Evolutionary conservation across 1,140 invertebrate genomes (phyloP).

Genomic region (Cotesia glomerata): DNA sequence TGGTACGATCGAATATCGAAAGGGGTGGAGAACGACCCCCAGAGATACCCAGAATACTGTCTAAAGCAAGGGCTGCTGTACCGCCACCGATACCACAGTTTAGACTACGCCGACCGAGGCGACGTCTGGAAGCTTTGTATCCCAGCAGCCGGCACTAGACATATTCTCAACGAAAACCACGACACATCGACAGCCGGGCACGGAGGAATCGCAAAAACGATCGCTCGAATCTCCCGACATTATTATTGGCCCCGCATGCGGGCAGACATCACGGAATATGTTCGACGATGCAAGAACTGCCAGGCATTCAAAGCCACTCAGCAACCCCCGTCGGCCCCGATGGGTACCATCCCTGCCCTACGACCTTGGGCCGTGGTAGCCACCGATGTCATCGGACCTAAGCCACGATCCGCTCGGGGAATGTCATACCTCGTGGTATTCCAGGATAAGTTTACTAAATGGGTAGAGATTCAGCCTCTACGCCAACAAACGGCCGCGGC

Average conservation of each 20-base stretch:
- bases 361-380: background rate
- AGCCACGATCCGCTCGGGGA: background rate
- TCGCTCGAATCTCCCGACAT: conserved; percentile 1
- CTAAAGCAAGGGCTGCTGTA: conserved; percentile 18
- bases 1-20: conserved; percentile 27
- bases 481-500: conserved; percentile 35
- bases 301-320: background rate
- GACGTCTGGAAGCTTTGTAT: conserved; percentile 32
- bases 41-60: conserved; percentile 25
- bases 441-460: conserved; percentile 28
- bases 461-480: conserved; percentile 30
- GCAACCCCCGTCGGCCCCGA: too few relatives aligned
- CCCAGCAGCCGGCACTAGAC: background rate
- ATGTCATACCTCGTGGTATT: conserved; percentile 2
- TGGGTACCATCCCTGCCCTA: background rate
- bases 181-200: conserved; percentile 33
- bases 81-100: conserved; percentile 19
- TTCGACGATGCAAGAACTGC: conserved; percentile 22
- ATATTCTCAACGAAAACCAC: conserved; percentile 23
- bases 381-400: background rate
- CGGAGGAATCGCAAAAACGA: conserved; percentile 35
- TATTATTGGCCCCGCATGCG: conserved; percentile 39
- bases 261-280: conserved; percentile 22
- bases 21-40: conserved; percentile 1
- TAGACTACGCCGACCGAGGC: conserved; percentile 8